Evolutionary conservation across 2,797 vertebrate species (phyloP).

Genomic region (Tokudaia tokunoshimensis): DNA sequence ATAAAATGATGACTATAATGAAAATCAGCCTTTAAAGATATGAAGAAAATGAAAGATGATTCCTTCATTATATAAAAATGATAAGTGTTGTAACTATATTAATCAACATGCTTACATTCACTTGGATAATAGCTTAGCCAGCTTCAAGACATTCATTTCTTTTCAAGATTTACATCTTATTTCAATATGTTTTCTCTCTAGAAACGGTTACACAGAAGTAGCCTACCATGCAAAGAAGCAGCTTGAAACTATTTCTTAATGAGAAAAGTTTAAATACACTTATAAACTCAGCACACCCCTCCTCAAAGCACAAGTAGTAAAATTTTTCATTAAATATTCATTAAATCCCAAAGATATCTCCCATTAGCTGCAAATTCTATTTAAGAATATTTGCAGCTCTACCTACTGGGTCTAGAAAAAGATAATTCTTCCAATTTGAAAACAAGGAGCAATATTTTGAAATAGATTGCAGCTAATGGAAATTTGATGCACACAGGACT

Average conservation of each 20-base stretch:
- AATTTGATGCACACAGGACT: constrained; percentile 2
- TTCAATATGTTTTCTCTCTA: constrained; percentile 28
- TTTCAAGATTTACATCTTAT: constrained; percentile 22
- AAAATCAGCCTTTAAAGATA: neutral
- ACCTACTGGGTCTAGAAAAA: neutral
- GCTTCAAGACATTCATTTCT: neutral
- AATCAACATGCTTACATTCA: constrained; percentile 23
- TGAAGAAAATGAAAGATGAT: neutral
- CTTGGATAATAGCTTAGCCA: neutral
- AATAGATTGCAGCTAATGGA: constrained; percentile 14
- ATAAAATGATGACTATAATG: neutral
- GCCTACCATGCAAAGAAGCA: neutral
- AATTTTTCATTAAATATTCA: constrained; percentile 14
- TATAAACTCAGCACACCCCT: neutral
- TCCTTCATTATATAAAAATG: constrained; percentile 17
- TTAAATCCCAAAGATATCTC: neutral
- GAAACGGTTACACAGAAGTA: neutral
- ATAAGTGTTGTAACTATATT: neutral
- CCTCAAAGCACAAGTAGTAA: neutral
- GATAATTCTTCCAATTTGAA: constrained; percentile 6
- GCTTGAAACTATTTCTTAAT: constrained; percentile 52
- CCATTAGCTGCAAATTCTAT: constrained; percentile 19
- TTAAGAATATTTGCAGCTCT: neutral
- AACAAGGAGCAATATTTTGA: constrained; percentile 16
- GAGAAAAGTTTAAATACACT: constrained; percentile 8